A percentile compares a stretch with the other conserved stretches of the same genome.
phyloP scores from a whole-genome alignment of 1,140 invertebrate species.

The Cylas formicarius region DNA sequence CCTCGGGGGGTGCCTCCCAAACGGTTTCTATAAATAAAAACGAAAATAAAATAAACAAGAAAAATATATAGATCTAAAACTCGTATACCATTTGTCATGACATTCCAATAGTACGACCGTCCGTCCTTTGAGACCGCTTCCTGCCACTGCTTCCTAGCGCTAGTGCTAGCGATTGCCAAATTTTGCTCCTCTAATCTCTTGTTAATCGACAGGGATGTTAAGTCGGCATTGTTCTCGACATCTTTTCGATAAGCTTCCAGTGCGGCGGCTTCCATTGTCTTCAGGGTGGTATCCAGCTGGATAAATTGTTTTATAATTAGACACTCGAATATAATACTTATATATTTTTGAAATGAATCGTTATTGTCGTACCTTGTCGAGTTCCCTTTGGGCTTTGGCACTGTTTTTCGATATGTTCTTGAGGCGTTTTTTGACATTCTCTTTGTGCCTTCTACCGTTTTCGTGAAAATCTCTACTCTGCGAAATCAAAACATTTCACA shows the following conservation, averaged over 20 bases:
- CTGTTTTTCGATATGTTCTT: slow-evolving; percentile 80
- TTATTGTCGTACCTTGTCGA: slow-evolving; percentile 49
- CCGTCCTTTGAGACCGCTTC: slow-evolving; percentile 65
- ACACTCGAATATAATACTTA: background rate
- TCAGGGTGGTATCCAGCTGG: slow-evolving; percentile 63
- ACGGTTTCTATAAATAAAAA: slow-evolving; percentile 49
- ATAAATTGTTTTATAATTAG: background rate
- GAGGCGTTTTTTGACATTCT: slow-evolving; percentile 83
- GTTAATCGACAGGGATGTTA: slow-evolving; percentile 47
- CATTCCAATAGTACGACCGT: slow-evolving; percentile 73
- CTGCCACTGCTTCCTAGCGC: slow-evolving; percentile 53
- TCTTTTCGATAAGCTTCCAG: slow-evolving; percentile 78
- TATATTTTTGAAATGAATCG: slow-evolving; percentile 2
- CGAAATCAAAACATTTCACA: too few relatives aligned
- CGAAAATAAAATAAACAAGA: slow-evolving; percentile 19
- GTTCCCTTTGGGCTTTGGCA: slow-evolving; percentile 66
- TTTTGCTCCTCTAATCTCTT: slow-evolving; percentile 38
- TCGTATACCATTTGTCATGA: slow-evolving; percentile 62
- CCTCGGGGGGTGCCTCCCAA: slow-evolving; percentile 59
- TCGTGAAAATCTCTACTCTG: slow-evolving; percentile 94
- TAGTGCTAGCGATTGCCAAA: slow-evolving; percentile 30
- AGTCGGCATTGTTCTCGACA: slow-evolving; percentile 62
- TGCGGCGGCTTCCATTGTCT: slow-evolving; percentile 83
- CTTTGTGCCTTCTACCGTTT: slow-evolving; percentile 86
- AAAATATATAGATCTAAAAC: slow-evolving; percentile 8